Evolutionary conservation across 92 coral and sea anemone genomes (phyloP).

Genomic region (Phenganax marumi): DNA sequence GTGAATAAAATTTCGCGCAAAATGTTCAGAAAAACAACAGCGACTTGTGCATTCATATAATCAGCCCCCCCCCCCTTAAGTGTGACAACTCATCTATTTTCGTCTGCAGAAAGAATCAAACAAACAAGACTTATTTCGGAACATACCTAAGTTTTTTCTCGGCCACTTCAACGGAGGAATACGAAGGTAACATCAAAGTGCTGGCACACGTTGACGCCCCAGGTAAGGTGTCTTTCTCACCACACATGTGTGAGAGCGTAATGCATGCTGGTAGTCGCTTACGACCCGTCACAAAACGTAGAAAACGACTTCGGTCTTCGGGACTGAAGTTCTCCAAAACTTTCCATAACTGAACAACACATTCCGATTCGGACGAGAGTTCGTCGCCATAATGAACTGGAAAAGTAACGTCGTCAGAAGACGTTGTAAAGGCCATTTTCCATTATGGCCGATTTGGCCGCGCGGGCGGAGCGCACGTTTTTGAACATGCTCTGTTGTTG

Average conservation of each 20-base stretch:
- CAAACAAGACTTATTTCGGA: too few relatives aligned
- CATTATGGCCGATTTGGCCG: too few relatives aligned
- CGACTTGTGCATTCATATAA: too few relatives aligned
- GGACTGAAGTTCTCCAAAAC: slow-evolving; percentile 73
- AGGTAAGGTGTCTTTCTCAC: slow-evolving; percentile 75
- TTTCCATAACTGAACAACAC: slow-evolving; percentile 77
- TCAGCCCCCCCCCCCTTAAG: too few relatives aligned
- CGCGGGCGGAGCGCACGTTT: too few relatives aligned
- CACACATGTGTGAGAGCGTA: slow-evolving; percentile 86
- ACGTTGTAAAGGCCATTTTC: background rate
- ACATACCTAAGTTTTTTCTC: slow-evolving; percentile 79
- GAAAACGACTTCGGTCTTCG: slow-evolving; percentile 89
- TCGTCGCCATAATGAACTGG: slow-evolving; percentile 97
- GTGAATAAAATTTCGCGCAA: too few relatives aligned
- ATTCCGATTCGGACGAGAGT: slow-evolving; percentile 69
- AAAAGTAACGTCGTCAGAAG: background rate
- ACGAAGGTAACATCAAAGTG: slow-evolving; percentile 80
- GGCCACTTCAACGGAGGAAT: slow-evolving; percentile 75
- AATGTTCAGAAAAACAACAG: too few relatives aligned
- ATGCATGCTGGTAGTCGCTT: slow-evolving; percentile 94
- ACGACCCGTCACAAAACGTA: slow-evolving; percentile 95
- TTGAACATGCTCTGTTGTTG: too few relatives aligned
- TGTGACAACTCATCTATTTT: too few relatives aligned
- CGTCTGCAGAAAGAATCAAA: too few relatives aligned
- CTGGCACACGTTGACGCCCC: slow-evolving; percentile 98